Evolutionary conservation across 2,113 vertebrate species (phyloP).

Genomic region (Pitta sordida): DNA sequence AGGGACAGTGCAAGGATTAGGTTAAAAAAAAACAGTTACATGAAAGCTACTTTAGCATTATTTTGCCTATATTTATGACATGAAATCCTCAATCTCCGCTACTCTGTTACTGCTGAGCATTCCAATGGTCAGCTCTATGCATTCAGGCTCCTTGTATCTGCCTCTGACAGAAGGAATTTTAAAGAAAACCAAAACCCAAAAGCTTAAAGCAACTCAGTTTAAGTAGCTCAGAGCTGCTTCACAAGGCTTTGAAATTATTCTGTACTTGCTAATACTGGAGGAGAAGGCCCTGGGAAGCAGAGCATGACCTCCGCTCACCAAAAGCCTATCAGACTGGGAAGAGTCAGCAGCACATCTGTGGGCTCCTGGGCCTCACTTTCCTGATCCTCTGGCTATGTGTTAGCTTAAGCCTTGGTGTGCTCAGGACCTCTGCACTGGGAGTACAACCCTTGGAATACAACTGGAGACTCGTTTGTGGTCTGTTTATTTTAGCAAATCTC

Average conservation of each 20-base stretch:
- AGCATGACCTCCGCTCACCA: accelerated
- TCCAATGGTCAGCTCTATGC: not conserved
- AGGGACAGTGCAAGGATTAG: not conserved
- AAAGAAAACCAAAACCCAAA: not conserved
- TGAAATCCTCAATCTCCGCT: not conserved
- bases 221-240: not conserved
- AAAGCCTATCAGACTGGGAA: not conserved
- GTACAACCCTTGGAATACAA: not conserved
- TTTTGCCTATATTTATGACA: not conserved
- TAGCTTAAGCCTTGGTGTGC: not conserved
- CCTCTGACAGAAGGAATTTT: not conserved
- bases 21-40: not conserved
- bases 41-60: not conserved
- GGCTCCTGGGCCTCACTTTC: not conserved
- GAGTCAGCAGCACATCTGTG: accelerated
- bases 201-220: not conserved
- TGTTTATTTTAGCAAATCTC: not conserved
- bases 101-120: not conserved
- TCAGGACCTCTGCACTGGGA: not conserved
- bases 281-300: not conserved
- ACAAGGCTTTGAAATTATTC: not conserved
- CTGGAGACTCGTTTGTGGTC: accelerated
- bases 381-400: not conserved
- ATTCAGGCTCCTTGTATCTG: not conserved
- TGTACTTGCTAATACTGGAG: not conserved